A percentile compares a stretch with the other conserved stretches of the same genome.
Conservation (phyloP, 2,888 invertebrate species). For the Calameuta filiformis region DNA sequence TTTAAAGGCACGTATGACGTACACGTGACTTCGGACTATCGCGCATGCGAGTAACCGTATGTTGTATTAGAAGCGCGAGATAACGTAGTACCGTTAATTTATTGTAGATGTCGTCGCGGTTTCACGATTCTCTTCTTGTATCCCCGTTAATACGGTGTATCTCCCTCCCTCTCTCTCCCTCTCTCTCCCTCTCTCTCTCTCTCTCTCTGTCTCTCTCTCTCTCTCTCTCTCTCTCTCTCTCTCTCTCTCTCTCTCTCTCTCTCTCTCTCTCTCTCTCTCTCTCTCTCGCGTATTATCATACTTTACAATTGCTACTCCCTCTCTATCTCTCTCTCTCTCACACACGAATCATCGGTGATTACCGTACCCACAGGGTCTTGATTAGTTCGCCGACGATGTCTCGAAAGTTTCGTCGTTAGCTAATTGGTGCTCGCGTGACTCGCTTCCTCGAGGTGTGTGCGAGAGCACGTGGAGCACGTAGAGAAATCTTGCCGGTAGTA, state of each 20-base stretch:
- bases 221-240: neutral
- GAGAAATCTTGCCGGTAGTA: neutral
- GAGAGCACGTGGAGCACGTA: neutral
- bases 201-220: neutral
- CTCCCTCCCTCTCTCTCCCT: neutral
- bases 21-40: neutral
- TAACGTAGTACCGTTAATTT: neutral
- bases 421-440: slow-evolving; percentile 52
- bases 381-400: slow-evolving; percentile 51
- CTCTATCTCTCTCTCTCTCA: slow-evolving; percentile 9
- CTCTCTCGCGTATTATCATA: neutral
- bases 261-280: neutral
- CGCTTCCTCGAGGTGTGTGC: slow-evolving; percentile 10
- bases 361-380: slow-evolving; percentile 51
- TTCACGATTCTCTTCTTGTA: neutral
- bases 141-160: neutral
- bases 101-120: neutral
- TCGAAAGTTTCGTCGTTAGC: slow-evolving; percentile 57
- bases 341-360: slow-evolving; percentile 48
- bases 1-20: neutral
- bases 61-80: neutral
- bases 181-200: neutral
- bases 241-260: slow-evolving; percentile 6
- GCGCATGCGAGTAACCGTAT: neutral
- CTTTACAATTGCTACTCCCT: neutral